A percentile compares a stretch with the other conserved stretches of the same genome.
phyloP scores from a whole-genome alignment of 2,113 vertebrate genomes.

The Gallinago paraguaiae region DNA sequence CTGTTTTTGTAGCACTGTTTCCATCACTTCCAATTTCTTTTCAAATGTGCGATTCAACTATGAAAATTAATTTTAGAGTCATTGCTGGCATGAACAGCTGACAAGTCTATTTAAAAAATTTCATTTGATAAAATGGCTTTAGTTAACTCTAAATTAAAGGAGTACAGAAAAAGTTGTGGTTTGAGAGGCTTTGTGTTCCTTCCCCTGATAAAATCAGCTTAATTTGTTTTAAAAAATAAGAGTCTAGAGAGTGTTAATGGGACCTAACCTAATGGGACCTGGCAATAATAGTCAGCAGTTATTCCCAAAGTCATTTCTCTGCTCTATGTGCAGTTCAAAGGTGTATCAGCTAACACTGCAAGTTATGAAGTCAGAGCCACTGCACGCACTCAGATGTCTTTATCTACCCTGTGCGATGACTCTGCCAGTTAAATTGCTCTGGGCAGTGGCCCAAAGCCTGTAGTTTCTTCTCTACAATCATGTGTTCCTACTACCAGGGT shows the following conservation, averaged over 20 bases:
- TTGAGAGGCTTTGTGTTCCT: neutral
- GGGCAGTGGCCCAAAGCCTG: neutral
- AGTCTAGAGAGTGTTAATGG: neutral
- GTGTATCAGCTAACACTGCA: neutral
- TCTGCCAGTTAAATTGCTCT: neutral
- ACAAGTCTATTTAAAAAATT: neutral
- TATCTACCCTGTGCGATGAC: neutral
- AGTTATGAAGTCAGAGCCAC: neutral
- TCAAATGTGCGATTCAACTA: neutral
- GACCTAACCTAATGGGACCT: neutral
- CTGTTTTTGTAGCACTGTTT: neutral
- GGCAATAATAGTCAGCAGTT: neutral
- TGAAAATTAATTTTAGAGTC: constrained; percentile 1
- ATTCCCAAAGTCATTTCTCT: neutral
- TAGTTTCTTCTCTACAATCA: neutral
- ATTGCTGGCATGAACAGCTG: neutral
- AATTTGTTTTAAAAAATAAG: neutral
- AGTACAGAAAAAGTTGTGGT: neutral
- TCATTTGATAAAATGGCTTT: neutral
- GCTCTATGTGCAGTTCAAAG: neutral
- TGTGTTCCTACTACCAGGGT: neutral
- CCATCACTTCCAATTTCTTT: constrained; percentile 2
- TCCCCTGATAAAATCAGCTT: neutral
- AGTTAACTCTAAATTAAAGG: neutral
- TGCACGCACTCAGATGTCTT: neutral